These are phyloP conservation scores for Ceyx erithaca DNA, from an alignment of 2,797 vertebrate species.

Conservation along the genomic window DNA sequence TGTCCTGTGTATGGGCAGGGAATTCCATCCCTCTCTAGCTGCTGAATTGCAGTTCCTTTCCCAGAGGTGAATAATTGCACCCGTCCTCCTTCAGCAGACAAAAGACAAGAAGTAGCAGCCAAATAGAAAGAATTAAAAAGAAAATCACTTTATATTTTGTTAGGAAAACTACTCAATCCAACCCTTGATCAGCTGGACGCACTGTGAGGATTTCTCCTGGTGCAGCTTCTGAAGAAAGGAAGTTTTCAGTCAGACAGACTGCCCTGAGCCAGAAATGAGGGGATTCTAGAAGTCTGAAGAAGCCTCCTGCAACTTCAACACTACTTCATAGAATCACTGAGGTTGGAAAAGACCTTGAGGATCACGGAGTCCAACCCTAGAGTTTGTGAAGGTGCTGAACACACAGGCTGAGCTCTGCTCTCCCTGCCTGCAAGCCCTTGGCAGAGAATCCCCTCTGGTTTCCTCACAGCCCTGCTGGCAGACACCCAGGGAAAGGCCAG, in stretches of 20 bases:
- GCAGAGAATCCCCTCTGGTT: background rate
- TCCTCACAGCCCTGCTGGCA: background rate
- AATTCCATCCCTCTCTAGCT: background rate
- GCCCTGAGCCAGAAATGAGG: background rate
- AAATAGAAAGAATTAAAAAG: slow-evolving; percentile 45
- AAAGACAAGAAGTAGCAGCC: slow-evolving; percentile 43
- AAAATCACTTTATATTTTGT: slow-evolving; percentile 32
- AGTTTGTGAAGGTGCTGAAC: background rate
- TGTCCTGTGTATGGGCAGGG: slow-evolving; percentile 3
- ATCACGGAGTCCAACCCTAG: fast-evolving
- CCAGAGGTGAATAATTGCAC: slow-evolving; percentile 56
- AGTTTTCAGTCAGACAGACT: background rate
- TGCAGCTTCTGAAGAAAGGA: background rate
- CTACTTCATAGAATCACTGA: background rate
- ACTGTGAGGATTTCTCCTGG: slow-evolving; percentile 6
- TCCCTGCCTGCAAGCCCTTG: background rate
- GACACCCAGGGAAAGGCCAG: background rate
- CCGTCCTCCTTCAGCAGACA: slow-evolving; percentile 59
- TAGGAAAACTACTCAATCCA: slow-evolving; percentile 50
- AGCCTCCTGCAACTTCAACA: background rate
- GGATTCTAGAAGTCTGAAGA: background rate
- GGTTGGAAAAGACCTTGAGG: background rate
- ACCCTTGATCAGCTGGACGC: slow-evolving; percentile 19
- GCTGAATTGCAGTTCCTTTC: slow-evolving; percentile 52
- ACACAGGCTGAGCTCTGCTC: background rate